Evolutionary conservation across 2,888 invertebrate species (phyloP), one percentile per base, ranked within the genome.

Genomic region (Drosophila demipolita): DNA sequence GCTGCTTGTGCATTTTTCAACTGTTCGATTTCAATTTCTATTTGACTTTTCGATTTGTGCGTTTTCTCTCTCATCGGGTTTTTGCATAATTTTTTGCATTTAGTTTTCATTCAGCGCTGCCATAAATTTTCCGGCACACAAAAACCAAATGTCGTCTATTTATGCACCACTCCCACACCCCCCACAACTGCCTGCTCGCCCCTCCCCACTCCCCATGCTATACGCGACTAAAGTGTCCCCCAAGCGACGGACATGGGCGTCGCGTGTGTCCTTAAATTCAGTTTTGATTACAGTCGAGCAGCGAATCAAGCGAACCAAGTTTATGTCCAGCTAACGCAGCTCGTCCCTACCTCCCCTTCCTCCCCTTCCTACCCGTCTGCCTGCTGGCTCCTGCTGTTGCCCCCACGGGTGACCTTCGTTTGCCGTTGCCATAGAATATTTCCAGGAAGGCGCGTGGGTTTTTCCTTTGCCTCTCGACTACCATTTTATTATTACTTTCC

Each of bases 81-180:
- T 81, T 87, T 84, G 89, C 87, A 84, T 84, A 89, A 89, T 87
- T 89, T 87, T 89, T 84, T 87, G 84, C 89, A 83, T 77, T 89
- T 82, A 82, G 77, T 72, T 89, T 79, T 73, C 69, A 70, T 67
- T 81, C 62, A 60, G 29, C 63, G 50, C 32, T 58, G 82, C 67
- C 87, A 84, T 84, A 83, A 89, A 83, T 81, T 78, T 66, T 42
- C 50, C 40, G 2, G 48, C 57, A n/a, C 29, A 45, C 49, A 17
- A 29, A 66, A 74, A 59, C 49, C 64, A 62, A 70, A 73, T 58
- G 66, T 54, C 57, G 45, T 17, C 29, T 20, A 4, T 48, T 23
- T 23, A 15, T 48, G 26, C 48, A 11, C 50, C 17, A 29, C 4
- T 26, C n/a, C n/a, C 9, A 52, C 2, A 26, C 26, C 36, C 9